Conservation (phyloP, 64 coral and sea anemone genomes). For the Stichodactyla mertensii region DNA sequence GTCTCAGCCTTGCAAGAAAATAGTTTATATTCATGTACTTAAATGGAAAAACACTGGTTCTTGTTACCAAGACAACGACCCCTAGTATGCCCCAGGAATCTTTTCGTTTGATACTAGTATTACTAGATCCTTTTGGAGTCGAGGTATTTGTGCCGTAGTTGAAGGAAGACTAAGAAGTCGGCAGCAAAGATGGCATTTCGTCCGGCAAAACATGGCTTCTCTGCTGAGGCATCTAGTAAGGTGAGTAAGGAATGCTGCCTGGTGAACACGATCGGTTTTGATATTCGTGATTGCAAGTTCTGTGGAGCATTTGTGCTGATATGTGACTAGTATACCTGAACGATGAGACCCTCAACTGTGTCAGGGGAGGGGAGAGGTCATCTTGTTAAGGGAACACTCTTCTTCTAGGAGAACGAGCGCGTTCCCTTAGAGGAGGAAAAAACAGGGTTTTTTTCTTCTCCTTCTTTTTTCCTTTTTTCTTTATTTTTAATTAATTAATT, state of each 20-base stretch:
- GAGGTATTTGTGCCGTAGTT: background rate
- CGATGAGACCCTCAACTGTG: background rate
- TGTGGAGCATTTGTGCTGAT: background rate
- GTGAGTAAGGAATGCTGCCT: background rate
- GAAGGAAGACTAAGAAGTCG: background rate
- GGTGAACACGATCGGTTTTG: no score
- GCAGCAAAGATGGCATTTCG: background rate
- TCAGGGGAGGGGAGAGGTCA: background rate
- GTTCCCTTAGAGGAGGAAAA: no score
- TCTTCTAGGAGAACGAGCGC: background rate
- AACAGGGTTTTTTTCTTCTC: no score
- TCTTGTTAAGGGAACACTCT: background rate
- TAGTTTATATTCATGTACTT: background rate
- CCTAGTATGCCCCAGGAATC: background rate
- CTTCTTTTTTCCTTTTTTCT: no score
- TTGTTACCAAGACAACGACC: background rate
- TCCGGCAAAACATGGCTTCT: slow-evolving; percentile 12
- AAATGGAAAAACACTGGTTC: background rate
- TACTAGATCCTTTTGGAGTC: background rate
- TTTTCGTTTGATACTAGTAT: background rate
- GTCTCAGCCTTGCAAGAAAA: background rate
- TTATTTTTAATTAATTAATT: no score
- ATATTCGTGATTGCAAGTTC: background rate
- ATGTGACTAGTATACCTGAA: background rate
- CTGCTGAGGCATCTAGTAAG: slow-evolving; percentile 2